Evolutionary conservation across 1,140 invertebrate species (phyloP), one percentile per base, ranked within the genome.

Genomic region (Phocides pigmalion): DNA sequence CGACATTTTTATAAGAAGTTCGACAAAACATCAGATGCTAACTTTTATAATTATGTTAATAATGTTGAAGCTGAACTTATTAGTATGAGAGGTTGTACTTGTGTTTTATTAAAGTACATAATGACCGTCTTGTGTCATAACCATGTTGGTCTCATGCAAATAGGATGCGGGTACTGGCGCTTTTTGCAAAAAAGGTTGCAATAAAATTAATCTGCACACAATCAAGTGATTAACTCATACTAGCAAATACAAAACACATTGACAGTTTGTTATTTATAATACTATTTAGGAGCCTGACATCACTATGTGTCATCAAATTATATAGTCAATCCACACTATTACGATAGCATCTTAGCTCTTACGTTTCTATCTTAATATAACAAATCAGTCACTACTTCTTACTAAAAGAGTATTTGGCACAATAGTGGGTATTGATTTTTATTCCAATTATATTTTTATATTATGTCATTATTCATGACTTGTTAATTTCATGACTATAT

Each of bases 101-200:
- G 25, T 28, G 25, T 28, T 28, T 28, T 8, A 28, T 28, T 28
- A 8, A n/a, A 28, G 6, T 28, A 28, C 25, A 28, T 28, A 28
- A 28, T 28, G 5, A 28, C 25, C 5, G 9, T 28, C 3, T 28
- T 8, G 25, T 4, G 1, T 28, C 25, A 8, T 28, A 28, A 28
- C 9, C 2, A 8, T 8, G 6, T 22, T n/a, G 12, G 20, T 47
- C 11, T 47, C 17, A 47, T 47, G 44, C 44, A 47, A 47, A 42
- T 41, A 56, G 53, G 53, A 56, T 56, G 53, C 22, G 53, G 53
- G 53, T 44, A 25, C 53, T 50, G 1, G 8, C 19, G 12, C 14
- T 25, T 42, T 25, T 28, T 42, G 25, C 39, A 32, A 32, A n/a
- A 35, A 35, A 35, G 25, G 25, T 4, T 28, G 25, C 9, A 35